A percentile compares a stretch with the other conserved stretches of the same genome.
Evolutionary conservation across 2,888 invertebrate species (phyloP).

Genomic region (Eristalinus aeneus): DNA sequence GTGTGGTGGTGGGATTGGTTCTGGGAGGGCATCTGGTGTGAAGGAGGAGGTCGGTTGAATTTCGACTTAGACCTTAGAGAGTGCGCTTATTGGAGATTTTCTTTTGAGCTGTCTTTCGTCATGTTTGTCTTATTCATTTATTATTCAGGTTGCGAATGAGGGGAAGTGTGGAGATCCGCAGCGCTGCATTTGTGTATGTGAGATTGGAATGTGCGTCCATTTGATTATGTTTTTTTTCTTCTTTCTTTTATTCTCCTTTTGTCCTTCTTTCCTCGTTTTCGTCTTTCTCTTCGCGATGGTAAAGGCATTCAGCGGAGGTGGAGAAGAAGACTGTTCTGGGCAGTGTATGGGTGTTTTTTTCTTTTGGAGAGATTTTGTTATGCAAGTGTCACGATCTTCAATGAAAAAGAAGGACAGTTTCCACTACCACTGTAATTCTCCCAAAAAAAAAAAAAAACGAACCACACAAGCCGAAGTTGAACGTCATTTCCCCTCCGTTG

Average conservation of each 20-base stretch:
- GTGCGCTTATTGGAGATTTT: slow-evolving; percentile 61
- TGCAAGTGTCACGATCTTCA: slow-evolving; percentile 64
- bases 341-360: slow-evolving; percentile 4
- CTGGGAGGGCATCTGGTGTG: too few relatives aligned
- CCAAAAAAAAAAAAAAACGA: neutral
- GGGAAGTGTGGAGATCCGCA: neutral
- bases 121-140: slow-evolving; percentile 43
- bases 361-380: slow-evolving; percentile 42
- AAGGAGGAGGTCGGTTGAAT: neutral
- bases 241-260: neutral
- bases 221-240: slow-evolving; percentile 28
- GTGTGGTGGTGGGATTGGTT: neutral
- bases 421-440: slow-evolving; percentile 50
- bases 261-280: neutral
- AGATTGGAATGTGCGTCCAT: slow-evolving; percentile 68
- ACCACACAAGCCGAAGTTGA: slow-evolving; percentile 5
- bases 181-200: slow-evolving; percentile 38
- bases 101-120: slow-evolving; percentile 56
- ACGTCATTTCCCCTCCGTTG: slow-evolving; percentile 16
- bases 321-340: neutral
- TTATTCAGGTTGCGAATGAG: slow-evolving; percentile 64
- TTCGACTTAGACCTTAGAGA: slow-evolving; percentile 60
- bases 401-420: slow-evolving; percentile 29
- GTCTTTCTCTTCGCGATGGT: slow-evolving; percentile 14
- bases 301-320: neutral